phyloP scores from a whole-genome alignment of 2,113 vertebrate genomes.

The Pachyramphus minor region DNA sequence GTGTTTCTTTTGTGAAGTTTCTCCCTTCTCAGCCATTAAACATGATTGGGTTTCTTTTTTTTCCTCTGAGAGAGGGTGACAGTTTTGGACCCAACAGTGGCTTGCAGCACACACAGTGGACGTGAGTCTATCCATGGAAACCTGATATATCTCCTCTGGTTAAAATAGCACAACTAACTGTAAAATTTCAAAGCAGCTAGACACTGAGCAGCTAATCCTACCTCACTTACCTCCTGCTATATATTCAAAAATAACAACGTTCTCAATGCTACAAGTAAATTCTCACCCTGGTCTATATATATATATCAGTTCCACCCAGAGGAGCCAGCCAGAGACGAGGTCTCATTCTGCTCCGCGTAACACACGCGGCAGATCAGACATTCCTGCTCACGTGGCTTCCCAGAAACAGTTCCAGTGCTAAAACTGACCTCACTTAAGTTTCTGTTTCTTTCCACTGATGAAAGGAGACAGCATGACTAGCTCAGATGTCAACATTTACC shows the following conservation, averaged over 20 bases:
- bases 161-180: slow-evolving; percentile 61
- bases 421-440: background rate
- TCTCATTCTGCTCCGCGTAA: background rate
- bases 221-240: slow-evolving; percentile 27
- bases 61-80: background rate
- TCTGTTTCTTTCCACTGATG: slow-evolving; percentile 21
- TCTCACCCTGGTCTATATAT: background rate
- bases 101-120: background rate
- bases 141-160: background rate
- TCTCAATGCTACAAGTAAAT: slow-evolving; percentile 5
- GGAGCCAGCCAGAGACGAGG: background rate
- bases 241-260: slow-evolving; percentile 23
- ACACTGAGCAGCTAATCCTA: slow-evolving; percentile 36
- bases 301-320: background rate
- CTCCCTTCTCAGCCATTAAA: background rate
- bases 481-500: slow-evolving; percentile 39
- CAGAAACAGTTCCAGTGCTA: background rate
- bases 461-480: slow-evolving; percentile 3
- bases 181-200: slow-evolving; percentile 56
- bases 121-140: background rate
- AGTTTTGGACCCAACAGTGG: background rate
- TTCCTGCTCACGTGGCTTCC: background rate
- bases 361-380: background rate
- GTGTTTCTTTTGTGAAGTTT: background rate
- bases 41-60: background rate